Conservation (phyloP, 1,140 invertebrate species). For the Mactra quadrangularis region DNA sequence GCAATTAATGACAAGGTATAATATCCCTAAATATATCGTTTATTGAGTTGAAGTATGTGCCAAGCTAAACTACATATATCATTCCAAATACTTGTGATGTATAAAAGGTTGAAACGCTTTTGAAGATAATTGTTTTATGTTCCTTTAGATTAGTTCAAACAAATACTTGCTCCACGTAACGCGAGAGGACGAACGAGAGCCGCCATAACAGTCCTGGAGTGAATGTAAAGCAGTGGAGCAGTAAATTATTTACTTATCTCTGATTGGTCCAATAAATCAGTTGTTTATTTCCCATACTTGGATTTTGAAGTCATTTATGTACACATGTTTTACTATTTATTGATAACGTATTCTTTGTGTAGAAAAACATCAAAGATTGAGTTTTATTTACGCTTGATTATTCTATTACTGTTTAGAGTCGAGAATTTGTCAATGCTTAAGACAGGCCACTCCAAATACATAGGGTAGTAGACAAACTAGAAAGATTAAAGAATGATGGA, state of each 20-base stretch:
- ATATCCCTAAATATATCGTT: too few species aligned
- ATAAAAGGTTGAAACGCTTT: too few species aligned
- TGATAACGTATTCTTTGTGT: conserved; percentile 58
- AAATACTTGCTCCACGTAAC: conserved; percentile 24
- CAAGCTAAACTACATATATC: too few species aligned
- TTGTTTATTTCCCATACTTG: conserved; percentile 55
- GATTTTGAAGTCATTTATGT: conserved; percentile 64
- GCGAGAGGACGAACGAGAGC: conserved; percentile 53
- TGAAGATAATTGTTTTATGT: too few species aligned
- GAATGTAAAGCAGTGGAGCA: conserved; percentile 56
- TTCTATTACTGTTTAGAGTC: conserved; percentile 58
- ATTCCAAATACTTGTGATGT: too few species aligned
- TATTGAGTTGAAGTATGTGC: too few species aligned
- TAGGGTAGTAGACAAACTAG: conserved; percentile 39
- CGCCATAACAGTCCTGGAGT: conserved; percentile 58
- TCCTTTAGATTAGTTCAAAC: too few species aligned
- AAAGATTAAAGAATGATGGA: conserved; percentile 49
- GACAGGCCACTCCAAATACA: conserved; percentile 15
- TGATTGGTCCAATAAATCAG: conserved; percentile 60
- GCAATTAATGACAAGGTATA: too few species aligned
- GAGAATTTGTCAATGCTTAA: conserved; percentile 51
- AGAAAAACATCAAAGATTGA: conserved; percentile 59
- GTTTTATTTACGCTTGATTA: conserved; percentile 53
- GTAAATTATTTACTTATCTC: conserved; percentile 61
- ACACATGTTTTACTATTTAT: conserved; percentile 65